Conservation (phyloP, 2,113 vertebrate genomes). For the Probosciger aterrimus region DNA sequence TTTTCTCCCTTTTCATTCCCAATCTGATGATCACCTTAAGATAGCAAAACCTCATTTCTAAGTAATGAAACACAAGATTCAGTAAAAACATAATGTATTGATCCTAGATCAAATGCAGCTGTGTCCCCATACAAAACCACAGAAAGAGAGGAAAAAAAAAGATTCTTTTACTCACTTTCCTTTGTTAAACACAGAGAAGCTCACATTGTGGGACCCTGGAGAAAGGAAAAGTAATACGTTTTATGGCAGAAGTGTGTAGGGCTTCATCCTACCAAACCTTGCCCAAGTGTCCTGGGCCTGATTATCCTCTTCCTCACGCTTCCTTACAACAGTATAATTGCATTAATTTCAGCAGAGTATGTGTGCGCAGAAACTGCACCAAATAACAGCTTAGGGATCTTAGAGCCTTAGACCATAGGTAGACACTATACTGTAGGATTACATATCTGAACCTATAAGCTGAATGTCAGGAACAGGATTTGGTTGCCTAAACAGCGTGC, state of each 20-base stretch:
- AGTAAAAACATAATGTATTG: accelerated
- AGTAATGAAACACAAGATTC: background rate
- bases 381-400: background rate
- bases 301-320: background rate
- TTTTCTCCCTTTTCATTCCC: background rate
- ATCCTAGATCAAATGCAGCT: background rate
- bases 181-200: slow-evolving; percentile 76
- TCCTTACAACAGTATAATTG: background rate
- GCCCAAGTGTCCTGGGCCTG: background rate
- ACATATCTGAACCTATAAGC: background rate
- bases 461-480: background rate
- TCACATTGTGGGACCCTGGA: slow-evolving; percentile 77
- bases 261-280: background rate
- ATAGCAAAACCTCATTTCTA: background rate
- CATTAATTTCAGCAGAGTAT: background rate
- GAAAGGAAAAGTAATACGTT: background rate
- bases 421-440: too few relatives aligned
- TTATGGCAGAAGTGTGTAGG: background rate
- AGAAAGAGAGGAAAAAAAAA: background rate
- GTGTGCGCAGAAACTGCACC: background rate
- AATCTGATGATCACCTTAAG: background rate
- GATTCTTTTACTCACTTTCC: slow-evolving; percentile 71
- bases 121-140: background rate
- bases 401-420: background rate
- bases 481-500: background rate